phyloP scores from a whole-genome alignment of 2,113 vertebrate genomes.

The Entelurus aequoreus region DNA sequence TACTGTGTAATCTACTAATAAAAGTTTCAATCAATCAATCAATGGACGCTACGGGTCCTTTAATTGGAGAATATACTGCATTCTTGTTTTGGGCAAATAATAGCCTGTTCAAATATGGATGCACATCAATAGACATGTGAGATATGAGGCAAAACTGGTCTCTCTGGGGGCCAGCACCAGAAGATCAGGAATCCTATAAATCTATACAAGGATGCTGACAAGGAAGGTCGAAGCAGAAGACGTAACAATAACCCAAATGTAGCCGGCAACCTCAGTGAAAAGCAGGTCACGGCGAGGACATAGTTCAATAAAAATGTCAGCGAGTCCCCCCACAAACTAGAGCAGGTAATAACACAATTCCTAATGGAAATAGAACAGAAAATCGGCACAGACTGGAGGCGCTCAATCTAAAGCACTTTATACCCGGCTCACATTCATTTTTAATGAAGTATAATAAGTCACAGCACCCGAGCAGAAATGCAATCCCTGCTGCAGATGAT shows the following conservation, averaged over 20 bases:
- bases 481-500: conserved; percentile 51
- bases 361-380: conserved; percentile 59
- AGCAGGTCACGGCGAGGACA: conserved; percentile 31
- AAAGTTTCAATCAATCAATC: too few relatives aligned
- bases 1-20: too few relatives aligned
- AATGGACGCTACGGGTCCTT: too few relatives aligned
- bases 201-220: conserved; percentile 17
- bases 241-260: conserved; percentile 46
- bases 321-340: conserved; percentile 34
- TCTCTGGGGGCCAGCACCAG: conserved; percentile 16
- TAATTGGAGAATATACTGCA: neutral
- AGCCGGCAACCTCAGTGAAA: conserved; percentile 31
- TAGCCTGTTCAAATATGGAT: conserved; percentile 21
- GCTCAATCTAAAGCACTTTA: conserved; percentile 42
- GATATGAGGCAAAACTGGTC: conserved; percentile 21
- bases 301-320: conserved; percentile 49
- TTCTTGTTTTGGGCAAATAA: conserved; percentile 1
- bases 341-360: conserved; percentile 41
- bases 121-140: conserved; percentile 29
- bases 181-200: conserved; percentile 46
- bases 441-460: conserved; percentile 70
- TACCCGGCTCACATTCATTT: conserved; percentile 61
- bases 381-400: conserved; percentile 45
- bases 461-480: conserved; percentile 50
- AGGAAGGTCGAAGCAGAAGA: conserved; percentile 33